Conservation (phyloP, 2,113 vertebrate genomes). For the Petrocephalus microphthalmus region DNA sequence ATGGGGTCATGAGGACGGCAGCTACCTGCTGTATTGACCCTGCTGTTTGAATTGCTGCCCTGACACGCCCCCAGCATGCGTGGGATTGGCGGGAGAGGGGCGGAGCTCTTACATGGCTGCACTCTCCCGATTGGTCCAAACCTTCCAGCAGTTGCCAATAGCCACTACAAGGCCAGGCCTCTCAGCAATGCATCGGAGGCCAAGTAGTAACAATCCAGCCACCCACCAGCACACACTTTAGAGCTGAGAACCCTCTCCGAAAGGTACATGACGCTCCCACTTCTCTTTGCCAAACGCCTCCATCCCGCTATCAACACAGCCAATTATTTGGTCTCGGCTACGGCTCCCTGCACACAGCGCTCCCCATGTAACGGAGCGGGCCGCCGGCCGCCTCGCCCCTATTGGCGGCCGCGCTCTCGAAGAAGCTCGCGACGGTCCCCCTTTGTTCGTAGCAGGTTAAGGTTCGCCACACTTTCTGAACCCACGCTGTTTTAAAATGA, state of each 20-base stretch:
- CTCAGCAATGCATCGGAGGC: slow-evolving; percentile 22
- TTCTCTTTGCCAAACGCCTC: slow-evolving; percentile 18
- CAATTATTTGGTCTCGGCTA: slow-evolving; percentile 50
- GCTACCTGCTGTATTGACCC: slow-evolving; percentile 47
- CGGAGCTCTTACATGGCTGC: slow-evolving; percentile 2
- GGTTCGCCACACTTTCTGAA: background rate
- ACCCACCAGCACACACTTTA: background rate
- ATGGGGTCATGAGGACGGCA: background rate
- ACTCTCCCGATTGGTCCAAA: slow-evolving; percentile 6
- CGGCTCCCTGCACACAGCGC: slow-evolving; percentile 56
- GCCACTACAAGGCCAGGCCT: background rate
- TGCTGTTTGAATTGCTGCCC: slow-evolving; percentile 53
- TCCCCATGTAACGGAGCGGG: background rate
- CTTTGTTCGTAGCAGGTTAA: background rate
- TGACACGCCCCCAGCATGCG: slow-evolving; percentile 47
- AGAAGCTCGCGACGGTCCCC: slow-evolving; percentile 13
- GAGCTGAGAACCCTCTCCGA: background rate
- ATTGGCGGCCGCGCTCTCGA: slow-evolving; percentile 48
- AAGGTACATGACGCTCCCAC: slow-evolving; percentile 7
- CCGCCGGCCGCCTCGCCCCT: slow-evolving; percentile 31
- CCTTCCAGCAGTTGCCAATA: background rate
- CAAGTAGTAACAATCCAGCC: slow-evolving; percentile 12
- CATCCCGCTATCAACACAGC: slow-evolving; percentile 43
- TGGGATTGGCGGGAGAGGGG: slow-evolving; percentile 45
- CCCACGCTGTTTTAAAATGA: background rate